Evolutionary conservation across 2,113 vertebrate genomes (phyloP).

Genomic region (Trichomycterus rosablanca): DNA sequence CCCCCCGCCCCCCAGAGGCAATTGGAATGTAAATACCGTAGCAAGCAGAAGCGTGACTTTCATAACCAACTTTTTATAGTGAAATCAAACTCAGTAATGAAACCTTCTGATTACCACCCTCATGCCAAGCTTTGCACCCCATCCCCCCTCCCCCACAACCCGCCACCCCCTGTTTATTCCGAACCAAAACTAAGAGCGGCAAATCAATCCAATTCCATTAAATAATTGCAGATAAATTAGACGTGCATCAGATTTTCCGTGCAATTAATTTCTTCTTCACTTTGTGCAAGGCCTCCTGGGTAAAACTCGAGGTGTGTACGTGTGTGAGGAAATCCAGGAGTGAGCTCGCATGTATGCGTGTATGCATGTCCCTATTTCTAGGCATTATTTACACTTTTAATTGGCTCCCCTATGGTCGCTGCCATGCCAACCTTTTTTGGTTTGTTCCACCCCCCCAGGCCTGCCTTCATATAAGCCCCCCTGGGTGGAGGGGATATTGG

Average conservation of each 20-base stretch:
- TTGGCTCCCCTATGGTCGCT: slow-evolving; percentile 41
- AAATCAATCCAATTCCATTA: slow-evolving; percentile 55
- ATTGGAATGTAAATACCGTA: slow-evolving; percentile 48
- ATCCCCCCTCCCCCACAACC: slow-evolving; percentile 10
- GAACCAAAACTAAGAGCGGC: slow-evolving; percentile 41
- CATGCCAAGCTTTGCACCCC: slow-evolving; percentile 35
- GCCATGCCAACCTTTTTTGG: slow-evolving; percentile 38
- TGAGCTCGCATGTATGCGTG: not conserved
- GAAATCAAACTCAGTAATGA: slow-evolving; percentile 57
- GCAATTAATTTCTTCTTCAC: slow-evolving; percentile 54
- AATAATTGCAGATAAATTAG: slow-evolving; percentile 61
- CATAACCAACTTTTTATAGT: slow-evolving; percentile 46
- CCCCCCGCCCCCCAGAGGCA: slow-evolving; percentile 42
- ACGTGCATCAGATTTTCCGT: slow-evolving; percentile 53
- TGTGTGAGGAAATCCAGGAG: slow-evolving; percentile 12
- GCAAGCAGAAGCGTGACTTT: slow-evolving; percentile 43
- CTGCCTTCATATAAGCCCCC: slow-evolving; percentile 33
- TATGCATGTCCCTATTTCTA: slow-evolving; percentile 30
- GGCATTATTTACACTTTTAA: slow-evolving; percentile 47
- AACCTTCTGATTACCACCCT: slow-evolving; percentile 54
- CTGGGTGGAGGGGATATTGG: slow-evolving; percentile 25
- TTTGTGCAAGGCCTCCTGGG: slow-evolving; percentile 40
- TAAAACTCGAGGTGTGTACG: slow-evolving; percentile 38
- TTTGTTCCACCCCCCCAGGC: slow-evolving; percentile 31
- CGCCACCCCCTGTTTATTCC: no score